phyloP scores from a whole-genome alignment of 2,113 vertebrate genomes.

The Cyanoderma ruficeps region DNA sequence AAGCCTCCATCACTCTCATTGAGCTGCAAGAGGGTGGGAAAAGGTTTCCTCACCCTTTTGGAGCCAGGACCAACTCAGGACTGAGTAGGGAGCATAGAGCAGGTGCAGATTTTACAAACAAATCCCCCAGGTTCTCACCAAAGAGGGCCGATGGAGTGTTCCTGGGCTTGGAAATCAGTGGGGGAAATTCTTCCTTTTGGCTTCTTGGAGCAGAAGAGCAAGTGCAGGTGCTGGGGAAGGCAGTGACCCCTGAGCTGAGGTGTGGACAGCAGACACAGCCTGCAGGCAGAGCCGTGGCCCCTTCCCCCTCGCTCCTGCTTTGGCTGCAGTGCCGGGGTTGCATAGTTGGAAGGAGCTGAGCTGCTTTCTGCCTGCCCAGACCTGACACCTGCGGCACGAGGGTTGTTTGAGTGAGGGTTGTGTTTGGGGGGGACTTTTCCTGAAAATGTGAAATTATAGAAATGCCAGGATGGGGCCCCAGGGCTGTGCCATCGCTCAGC shows the following conservation, averaged over 20 bases:
- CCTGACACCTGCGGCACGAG: neutral
- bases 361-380: constrained; percentile 26
- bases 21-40: neutral
- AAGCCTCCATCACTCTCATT: neutral
- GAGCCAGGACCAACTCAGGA: neutral
- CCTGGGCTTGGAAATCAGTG: neutral
- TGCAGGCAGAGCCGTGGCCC: neutral
- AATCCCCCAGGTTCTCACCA: neutral
- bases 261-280: neutral
- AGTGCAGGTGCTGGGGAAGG: neutral
- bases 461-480: neutral
- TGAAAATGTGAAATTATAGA: neutral
- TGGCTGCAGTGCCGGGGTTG: neutral
- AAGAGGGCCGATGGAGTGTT: neutral
- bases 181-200: neutral
- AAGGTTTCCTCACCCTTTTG: neutral
- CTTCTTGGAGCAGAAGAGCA: neutral
- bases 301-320: neutral
- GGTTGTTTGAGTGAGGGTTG: neutral
- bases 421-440: neutral
- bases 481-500: neutral
- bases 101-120: neutral
- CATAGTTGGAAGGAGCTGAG: neutral
- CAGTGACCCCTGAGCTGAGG: neutral
- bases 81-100: fast-evolving